Conservation (phyloP, 2,888 invertebrate genomes). For the Trissolcus japonicus region DNA sequence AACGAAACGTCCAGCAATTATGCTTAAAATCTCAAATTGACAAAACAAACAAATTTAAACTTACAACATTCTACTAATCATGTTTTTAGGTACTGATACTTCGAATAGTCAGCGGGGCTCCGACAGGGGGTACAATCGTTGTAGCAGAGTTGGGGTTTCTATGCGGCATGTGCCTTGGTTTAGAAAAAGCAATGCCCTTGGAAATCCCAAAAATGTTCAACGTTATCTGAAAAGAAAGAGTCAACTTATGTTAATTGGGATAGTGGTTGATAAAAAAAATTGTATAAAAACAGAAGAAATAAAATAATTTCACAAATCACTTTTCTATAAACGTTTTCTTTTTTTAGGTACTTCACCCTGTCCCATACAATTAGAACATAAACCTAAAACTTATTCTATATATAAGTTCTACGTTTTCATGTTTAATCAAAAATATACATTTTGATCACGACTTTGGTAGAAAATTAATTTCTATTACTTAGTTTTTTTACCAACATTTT, state of each 20-base stretch:
- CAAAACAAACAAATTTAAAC: not conserved
- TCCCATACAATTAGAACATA: too few relatives aligned
- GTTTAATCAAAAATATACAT: too few relatives aligned
- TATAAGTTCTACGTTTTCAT: too few relatives aligned
- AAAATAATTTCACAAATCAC: not conserved
- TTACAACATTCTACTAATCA: too few relatives aligned
- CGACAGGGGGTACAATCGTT: conserved; percentile 72
- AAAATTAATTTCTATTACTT: too few relatives aligned
- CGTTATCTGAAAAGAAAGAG: conserved; percentile 53
- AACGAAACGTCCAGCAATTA: not conserved
- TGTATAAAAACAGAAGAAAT: too few relatives aligned
- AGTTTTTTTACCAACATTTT: too few relatives aligned
- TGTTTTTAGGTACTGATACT: too few relatives aligned
- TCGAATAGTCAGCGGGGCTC: too few relatives aligned
- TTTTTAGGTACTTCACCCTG: too few relatives aligned
- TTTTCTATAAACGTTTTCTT: not conserved
- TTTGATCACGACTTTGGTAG: too few relatives aligned
- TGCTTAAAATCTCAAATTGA: not conserved
- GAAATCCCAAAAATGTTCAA: conserved; percentile 88
- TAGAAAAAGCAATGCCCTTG: conserved; percentile 86
- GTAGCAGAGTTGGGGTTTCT: conserved; percentile 87
- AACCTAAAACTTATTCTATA: too few relatives aligned
- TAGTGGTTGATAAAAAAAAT: not conserved
- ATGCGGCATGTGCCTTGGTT: conserved; percentile 86
- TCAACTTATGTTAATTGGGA: not conserved